Percentiles rank a stretch among this genome's conserved stretches.
Conservation (phyloP, 2,113 vertebrate species). For the Pontoporia blainvillei region DNA sequence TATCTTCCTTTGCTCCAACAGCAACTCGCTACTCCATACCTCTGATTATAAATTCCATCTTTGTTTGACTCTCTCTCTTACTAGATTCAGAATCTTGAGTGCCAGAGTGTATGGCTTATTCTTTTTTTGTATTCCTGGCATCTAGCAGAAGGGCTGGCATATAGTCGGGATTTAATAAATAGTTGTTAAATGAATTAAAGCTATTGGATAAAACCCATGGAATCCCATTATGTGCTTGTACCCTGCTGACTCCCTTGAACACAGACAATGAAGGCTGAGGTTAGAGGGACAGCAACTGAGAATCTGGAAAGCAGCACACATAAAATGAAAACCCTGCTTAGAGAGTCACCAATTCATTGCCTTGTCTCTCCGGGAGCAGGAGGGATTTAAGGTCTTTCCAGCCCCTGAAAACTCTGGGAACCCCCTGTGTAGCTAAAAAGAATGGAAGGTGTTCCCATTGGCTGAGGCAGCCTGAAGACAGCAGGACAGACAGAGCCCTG, state of each 20-base stretch:
- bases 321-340: neutral
- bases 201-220: neutral
- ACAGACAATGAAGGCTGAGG: neutral
- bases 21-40: rapidly evolving
- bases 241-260: neutral
- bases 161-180: constrained; percentile 11
- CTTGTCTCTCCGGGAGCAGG: neutral
- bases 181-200: neutral
- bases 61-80: neutral
- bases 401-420: neutral
- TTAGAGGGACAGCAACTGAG: neutral
- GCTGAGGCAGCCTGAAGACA: neutral
- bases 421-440: neutral
- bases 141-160: neutral
- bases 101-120: neutral
- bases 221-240: neutral
- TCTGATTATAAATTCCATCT: neutral
- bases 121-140: neutral
- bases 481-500: too few species aligned
- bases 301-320: neutral
- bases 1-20: neutral
- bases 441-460: neutral
- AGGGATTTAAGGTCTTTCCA: neutral
- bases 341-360: neutral
- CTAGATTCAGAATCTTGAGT: neutral